Evolutionary conservation across 2,113 vertebrate species (phyloP), one percentile per base, ranked within the genome.

Genomic region (Corythornis madagascariensis): DNA sequence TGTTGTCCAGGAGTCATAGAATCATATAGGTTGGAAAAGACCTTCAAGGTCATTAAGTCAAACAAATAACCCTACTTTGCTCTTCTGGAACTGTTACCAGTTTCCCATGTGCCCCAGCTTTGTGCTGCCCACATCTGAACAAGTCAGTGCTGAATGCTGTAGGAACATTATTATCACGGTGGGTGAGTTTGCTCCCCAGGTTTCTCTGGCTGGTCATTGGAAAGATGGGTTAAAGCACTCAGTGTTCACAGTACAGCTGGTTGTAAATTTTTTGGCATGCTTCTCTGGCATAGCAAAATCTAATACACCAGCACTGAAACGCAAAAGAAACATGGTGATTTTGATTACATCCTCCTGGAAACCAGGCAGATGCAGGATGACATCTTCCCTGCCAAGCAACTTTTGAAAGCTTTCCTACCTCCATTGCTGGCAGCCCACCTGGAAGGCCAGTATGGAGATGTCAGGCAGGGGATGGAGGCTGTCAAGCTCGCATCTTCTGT

Each of bases 161-260:
- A 33, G 45, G 48, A 40, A 7, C 1, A 3, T 22, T n/a, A 31
- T 50, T 82, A 4, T 63, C 0, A 0, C 16, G 9, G 19, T 24
- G 28, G 22, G 33, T 50, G 53, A 52, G 12, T 63, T 93, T 82
- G 7, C 28, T 47, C 38, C 22, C 33, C 31, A 9, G n/a, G 33
- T 77, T 82, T 55, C 84, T 76, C 45, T 61, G 67, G 29, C 29
- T 69, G 59, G 29, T 75, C 21, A 3, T 28, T 22, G 43, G 55
- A 74, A 81, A 74, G 35, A 25, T 4, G 60, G 28, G 69, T 52
- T 80, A 26, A 70, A 86, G 64, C 6, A 2, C 47, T 85, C n/a
- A 5, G 45, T 61, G 59, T 56, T 87, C 47, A 33, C 40, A 13
- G 56, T 11, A 55, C 38, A 93, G 78, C 25, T 71, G 4, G 40